phyloP scores from a whole-genome alignment of 2,888 invertebrate genomes.

The Rotaria magnacalcarata region DNA sequence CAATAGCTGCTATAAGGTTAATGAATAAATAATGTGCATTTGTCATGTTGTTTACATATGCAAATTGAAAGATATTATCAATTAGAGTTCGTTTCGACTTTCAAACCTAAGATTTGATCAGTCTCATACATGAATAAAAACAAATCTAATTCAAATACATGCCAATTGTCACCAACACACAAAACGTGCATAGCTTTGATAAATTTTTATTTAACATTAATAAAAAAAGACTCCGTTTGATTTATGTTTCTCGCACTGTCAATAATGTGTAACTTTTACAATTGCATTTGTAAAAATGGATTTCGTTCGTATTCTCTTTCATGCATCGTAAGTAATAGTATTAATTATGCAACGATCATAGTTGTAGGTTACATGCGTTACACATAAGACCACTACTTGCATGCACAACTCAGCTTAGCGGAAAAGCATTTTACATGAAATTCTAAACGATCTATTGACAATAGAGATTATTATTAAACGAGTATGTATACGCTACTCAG shows the following conservation, averaged over 20 bases:
- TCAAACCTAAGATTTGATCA: no score
- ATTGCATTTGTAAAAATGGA: neutral
- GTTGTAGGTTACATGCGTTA: neutral
- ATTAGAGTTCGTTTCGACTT: no score
- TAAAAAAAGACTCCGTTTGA: no score
- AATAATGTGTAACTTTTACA: neutral
- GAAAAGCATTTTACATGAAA: neutral
- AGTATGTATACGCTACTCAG: neutral
- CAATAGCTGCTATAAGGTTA: no score
- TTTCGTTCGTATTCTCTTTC: neutral
- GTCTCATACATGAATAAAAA: no score
- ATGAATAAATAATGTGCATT: no score
- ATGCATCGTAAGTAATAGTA: neutral
- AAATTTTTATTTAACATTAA: neutral
- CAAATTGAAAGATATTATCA: no score
- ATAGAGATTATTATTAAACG: neutral
- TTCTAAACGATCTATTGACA: neutral
- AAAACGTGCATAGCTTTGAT: no score
- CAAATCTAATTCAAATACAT: neutral
- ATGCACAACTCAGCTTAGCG: neutral
- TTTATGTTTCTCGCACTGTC: neutral
- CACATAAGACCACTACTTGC: neutral
- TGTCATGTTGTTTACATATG: no score
- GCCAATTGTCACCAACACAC: no score
- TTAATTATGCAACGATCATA: neutral